Evolutionary conservation across 2,888 invertebrate genomes (phyloP).

Genomic region (Archaeoteleia sp.): DNA sequence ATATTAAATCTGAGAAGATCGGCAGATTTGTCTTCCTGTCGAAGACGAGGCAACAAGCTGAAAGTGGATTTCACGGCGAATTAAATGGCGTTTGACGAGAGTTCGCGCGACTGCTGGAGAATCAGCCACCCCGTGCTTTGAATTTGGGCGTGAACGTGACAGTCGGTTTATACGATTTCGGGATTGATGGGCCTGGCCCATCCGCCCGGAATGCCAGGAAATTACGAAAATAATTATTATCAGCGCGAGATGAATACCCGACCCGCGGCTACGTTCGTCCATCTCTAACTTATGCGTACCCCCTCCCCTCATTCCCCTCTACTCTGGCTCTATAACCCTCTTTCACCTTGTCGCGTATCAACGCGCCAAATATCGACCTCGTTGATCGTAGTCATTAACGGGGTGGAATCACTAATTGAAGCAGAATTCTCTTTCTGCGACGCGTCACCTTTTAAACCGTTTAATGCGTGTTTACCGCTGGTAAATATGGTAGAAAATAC

Average conservation of each 20-base stretch:
- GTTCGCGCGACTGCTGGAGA: constrained; percentile 12
- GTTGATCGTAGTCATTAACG: constrained; percentile 61
- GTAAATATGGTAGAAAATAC: too few relatives aligned
- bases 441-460: too few relatives aligned
- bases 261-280: constrained; percentile 49
- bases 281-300: constrained; percentile 30
- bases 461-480: too few relatives aligned
- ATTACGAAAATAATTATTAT: constrained; percentile 71
- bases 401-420: too few relatives aligned
- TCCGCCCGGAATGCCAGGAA: constrained; percentile 66
- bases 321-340: too few relatives aligned
- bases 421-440: too few relatives aligned
- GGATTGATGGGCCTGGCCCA: constrained; percentile 62
- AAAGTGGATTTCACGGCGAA: constrained; percentile 62
- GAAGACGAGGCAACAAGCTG: constrained; percentile 10
- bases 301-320: constrained; percentile 9
- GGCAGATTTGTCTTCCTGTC: too few relatives aligned
- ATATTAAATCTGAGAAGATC: too few relatives aligned
- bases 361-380: constrained; percentile 19
- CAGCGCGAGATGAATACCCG: constrained; percentile 45
- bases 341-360: constrained; percentile 3
- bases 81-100: constrained; percentile 63
- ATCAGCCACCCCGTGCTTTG: constrained; percentile 56
- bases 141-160: constrained; percentile 66
- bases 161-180: constrained; percentile 68